Percentiles rank a stretch among this genome's conserved stretches.
These are phyloP conservation scores for Amblyopsis hoosieri DNA, from an alignment of 2,797 vertebrate genomes.

Conservation along the genomic window DNA sequence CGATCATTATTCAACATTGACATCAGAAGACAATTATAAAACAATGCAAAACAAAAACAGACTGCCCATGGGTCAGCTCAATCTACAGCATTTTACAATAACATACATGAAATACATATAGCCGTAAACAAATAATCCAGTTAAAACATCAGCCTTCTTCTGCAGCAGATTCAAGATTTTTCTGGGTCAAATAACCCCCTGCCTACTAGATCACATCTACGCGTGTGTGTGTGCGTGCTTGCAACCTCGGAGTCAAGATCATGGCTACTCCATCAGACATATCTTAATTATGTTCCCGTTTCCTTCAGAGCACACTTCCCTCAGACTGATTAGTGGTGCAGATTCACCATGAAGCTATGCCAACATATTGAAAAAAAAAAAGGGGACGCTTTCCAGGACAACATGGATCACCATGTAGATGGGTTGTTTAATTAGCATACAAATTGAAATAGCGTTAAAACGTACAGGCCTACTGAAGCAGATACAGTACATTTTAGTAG, in stretches of 20 bases:
- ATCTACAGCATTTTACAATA: slow-evolving; percentile 38
- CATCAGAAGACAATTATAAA: slow-evolving; percentile 4
- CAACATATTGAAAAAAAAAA: slow-evolving; percentile 2
- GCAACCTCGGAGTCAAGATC: slow-evolving; percentile 32
- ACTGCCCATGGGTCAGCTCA: slow-evolving; percentile 8
- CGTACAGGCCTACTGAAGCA: background rate
- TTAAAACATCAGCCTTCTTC: slow-evolving; percentile 63
- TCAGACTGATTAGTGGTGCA: slow-evolving; percentile 19
- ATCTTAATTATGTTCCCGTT: slow-evolving; percentile 36
- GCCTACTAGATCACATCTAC: slow-evolving; percentile 42
- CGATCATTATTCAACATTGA: slow-evolving; percentile 28
- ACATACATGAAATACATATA: slow-evolving; percentile 3
- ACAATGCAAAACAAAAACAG: slow-evolving; percentile 16
- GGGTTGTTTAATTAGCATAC: slow-evolving; percentile 4
- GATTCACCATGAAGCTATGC: slow-evolving; percentile 18
- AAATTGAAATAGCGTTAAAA: background rate
- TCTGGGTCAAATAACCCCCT: slow-evolving; percentile 67
- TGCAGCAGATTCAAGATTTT: slow-evolving; percentile 71
- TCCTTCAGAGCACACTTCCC: slow-evolving; percentile 22
- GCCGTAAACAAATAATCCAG: slow-evolving; percentile 72
- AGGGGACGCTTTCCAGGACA: slow-evolving; percentile 24
- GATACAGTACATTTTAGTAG: background rate
- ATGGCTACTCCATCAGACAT: slow-evolving; percentile 46
- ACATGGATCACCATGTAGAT: slow-evolving; percentile 1
- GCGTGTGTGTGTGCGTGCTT: slow-evolving; percentile 1